These are phyloP conservation scores for Plecotus auritus DNA, from an alignment of 2,113 vertebrate genomes.

Conservation along the genomic window DNA sequence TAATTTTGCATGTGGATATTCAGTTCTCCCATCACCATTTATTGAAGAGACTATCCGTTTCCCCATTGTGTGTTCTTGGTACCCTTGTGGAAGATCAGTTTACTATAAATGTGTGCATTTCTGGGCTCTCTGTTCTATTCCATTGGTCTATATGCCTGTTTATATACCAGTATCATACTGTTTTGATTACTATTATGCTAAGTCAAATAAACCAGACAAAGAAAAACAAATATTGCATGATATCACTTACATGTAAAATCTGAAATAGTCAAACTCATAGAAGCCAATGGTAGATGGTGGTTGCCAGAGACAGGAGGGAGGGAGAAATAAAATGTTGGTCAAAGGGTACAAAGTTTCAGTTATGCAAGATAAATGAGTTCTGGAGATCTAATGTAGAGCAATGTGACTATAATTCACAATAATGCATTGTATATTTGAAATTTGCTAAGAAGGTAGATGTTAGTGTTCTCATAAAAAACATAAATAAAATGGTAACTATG, in stretches of 20 bases:
- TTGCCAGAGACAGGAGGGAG: not conserved
- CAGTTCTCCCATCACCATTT: not conserved
- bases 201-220: not conserved
- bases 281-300: not conserved
- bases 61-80: not conserved
- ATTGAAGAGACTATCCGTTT: not conserved
- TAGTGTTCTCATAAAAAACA: not conserved
- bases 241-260: not conserved
- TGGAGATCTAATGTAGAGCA: not conserved
- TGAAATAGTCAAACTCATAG: not conserved
- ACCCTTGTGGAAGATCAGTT: not conserved
- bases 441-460: not conserved
- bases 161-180: not conserved
- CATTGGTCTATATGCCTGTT: not conserved
- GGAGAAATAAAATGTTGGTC: not conserved
- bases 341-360: not conserved
- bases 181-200: not conserved
- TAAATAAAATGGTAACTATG: not conserved
- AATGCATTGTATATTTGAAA: not conserved
- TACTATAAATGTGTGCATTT: not conserved
- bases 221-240: not conserved
- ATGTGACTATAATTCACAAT: not conserved
- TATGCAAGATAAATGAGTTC: not conserved
- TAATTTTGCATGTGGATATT: not conserved
- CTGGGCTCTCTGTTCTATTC: not conserved